These are phyloP conservation scores for Ornithorhynchus anatinus DNA, from an alignment of 2,113 vertebrate species.

Conservation along the genomic window DNA sequence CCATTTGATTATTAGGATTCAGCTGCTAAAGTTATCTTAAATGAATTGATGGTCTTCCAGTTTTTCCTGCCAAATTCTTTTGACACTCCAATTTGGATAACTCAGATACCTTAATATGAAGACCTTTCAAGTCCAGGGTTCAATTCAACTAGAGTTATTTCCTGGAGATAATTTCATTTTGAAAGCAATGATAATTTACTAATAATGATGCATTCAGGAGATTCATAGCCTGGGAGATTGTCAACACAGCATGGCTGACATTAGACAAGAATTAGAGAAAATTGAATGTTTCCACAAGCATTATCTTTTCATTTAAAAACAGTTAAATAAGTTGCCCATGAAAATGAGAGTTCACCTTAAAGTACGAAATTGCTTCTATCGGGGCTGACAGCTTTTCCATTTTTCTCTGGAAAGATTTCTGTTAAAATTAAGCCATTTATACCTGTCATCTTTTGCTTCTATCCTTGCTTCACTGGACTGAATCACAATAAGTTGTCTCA, in stretches of 20 bases:
- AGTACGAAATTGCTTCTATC: too few relatives aligned
- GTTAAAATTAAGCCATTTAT: too few relatives aligned
- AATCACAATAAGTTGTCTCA: too few relatives aligned
- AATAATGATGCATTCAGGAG: conserved; percentile 30
- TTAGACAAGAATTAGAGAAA: conserved; percentile 21
- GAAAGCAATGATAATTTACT: conserved; percentile 11
- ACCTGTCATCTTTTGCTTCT: too few relatives aligned
- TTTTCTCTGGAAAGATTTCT: too few relatives aligned
- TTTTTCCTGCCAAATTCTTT: conserved; percentile 28
- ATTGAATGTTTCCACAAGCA: too few relatives aligned
- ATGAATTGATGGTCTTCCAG: conserved; percentile 14
- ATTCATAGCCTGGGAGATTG: conserved; percentile 22
- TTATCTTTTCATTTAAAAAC: too few relatives aligned
- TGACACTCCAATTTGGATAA: conserved; percentile 29
- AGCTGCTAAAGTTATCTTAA: conserved; percentile 31
- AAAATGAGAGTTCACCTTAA: too few relatives aligned
- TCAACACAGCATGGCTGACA: conserved; percentile 6
- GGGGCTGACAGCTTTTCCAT: too few relatives aligned
- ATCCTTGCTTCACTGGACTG: too few relatives aligned
- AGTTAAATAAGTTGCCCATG: too few relatives aligned
- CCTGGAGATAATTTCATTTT: conserved; percentile 44
- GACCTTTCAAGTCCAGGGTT: conserved; percentile 19
- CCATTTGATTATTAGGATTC: neutral
- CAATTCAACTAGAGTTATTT: conserved; percentile 6
- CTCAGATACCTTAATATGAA: conserved; percentile 39